Evolutionary conservation across 1,140 invertebrate genomes (phyloP).

Genomic region (Hypothenemus hampei): DNA sequence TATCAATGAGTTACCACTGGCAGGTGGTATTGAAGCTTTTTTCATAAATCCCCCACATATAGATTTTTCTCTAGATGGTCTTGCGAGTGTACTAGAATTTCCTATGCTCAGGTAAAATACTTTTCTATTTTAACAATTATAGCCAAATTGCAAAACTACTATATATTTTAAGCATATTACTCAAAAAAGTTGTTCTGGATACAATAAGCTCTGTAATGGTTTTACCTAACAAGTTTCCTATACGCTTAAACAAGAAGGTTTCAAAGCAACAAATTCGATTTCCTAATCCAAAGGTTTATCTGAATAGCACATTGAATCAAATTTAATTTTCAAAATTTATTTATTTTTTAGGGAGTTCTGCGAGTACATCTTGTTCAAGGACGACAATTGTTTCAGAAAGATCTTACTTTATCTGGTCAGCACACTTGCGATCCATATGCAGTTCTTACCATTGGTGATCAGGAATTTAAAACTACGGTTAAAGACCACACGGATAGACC

Average conservation of each 20-base stretch:
- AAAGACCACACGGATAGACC: constrained; percentile 89
- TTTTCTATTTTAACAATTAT: background rate
- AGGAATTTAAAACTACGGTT: constrained; percentile 79
- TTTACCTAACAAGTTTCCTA: constrained; percentile 86
- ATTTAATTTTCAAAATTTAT: constrained; percentile 31
- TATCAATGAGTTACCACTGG: constrained; percentile 76
- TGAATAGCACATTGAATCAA: constrained; percentile 22
- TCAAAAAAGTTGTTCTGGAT: constrained; percentile 81
- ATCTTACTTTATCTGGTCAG: constrained; percentile 84
- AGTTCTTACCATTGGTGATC: constrained; percentile 77
- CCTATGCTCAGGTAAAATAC: constrained; percentile 55
- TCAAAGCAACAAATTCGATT: constrained; percentile 71
- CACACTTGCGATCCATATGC: constrained; percentile 95
- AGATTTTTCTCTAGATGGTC: constrained; percentile 89
- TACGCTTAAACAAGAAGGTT: constrained; percentile 75
- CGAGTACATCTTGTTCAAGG: constrained; percentile 86
- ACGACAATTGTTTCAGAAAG: constrained; percentile 88
- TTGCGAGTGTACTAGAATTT: constrained; percentile 68
- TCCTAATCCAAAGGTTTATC: constrained; percentile 79
- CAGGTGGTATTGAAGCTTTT: constrained; percentile 85
- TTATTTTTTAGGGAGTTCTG: constrained; percentile 62
- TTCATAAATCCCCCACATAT: constrained; percentile 90
- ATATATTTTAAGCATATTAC: constrained; percentile 65
- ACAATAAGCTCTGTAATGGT: constrained; percentile 86
- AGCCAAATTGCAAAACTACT: constrained; percentile 9